Conservation (phyloP, 1,140 invertebrate genomes). For the Drosophila erecta region DNA sequence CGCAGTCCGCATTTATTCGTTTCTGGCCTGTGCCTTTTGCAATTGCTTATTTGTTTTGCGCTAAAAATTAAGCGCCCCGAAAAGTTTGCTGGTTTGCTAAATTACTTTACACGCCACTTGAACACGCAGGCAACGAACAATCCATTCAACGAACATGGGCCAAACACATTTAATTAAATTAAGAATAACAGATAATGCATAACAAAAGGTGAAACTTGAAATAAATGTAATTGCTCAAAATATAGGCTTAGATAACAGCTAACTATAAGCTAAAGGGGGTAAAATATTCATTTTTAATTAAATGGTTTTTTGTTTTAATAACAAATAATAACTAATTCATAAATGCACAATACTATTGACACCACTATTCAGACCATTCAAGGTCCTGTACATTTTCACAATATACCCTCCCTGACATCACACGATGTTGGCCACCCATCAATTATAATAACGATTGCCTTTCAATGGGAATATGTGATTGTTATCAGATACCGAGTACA, state of each 20-base stretch:
- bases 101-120: conserved; percentile 81
- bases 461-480: conserved; percentile 41
- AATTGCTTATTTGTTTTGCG: conserved; percentile 78
- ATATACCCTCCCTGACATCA: not conserved
- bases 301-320: too few species aligned
- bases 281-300: not conserved
- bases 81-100: conserved; percentile 58
- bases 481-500: conserved; percentile 34
- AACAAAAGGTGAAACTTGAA: conserved; percentile 8
- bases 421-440: conserved; percentile 22
- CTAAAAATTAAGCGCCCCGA: conserved; percentile 72
- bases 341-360: not conserved
- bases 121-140: conserved; percentile 69
- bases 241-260: not conserved
- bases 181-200: conserved; percentile 38
- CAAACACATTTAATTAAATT: conserved; percentile 71
- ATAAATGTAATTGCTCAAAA: not conserved
- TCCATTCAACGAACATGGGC: conserved; percentile 19
- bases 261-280: not conserved
- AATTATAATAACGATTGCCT: conserved; percentile 55
- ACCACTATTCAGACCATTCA: not conserved
- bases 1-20: conserved; percentile 35
- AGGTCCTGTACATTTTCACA: conserved; percentile 4
- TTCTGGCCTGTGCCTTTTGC: conserved; percentile 39
- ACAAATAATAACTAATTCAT: not conserved